Percentiles rank a stretch among this genome's conserved stretches.
These are phyloP conservation scores for Darevskia mixta DNA, from an alignment of 2,797 vertebrate species.

Conservation along the genomic window DNA sequence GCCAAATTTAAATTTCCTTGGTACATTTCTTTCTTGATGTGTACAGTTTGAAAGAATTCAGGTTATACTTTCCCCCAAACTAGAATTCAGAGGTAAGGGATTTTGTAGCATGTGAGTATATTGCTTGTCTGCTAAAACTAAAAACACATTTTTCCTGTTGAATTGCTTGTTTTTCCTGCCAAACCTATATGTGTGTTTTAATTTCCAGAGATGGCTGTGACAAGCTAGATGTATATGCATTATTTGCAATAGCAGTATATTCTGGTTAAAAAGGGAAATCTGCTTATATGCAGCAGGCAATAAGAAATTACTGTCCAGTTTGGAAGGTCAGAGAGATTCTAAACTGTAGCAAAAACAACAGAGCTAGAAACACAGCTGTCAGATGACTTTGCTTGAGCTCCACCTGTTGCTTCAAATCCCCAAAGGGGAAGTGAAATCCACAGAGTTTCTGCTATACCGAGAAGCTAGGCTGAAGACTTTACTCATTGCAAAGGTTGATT, in stretches of 20 bases:
- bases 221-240: neutral
- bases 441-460: neutral
- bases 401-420: neutral
- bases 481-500: neutral
- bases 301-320: neutral
- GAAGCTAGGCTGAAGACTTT: neutral
- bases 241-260: neutral
- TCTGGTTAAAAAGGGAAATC: neutral
- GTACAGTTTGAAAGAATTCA: conserved; percentile 64
- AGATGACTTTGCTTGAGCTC: neutral
- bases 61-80: neutral
- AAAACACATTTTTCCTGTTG: neutral
- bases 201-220: neutral
- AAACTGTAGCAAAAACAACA: neutral
- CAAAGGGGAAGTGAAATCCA: neutral
- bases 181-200: neutral
- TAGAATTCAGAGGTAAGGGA: conserved; percentile 4
- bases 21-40: conserved; percentile 53
- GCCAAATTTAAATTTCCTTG: conserved; percentile 42
- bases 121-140: neutral
- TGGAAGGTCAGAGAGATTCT: neutral
- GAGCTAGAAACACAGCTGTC: neutral
- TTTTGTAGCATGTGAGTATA: conserved; percentile 10
- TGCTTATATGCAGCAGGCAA: neutral
- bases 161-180: neutral